Conservation (phyloP, 2,888 invertebrate species). For the Azorinus chamasolen region DNA sequence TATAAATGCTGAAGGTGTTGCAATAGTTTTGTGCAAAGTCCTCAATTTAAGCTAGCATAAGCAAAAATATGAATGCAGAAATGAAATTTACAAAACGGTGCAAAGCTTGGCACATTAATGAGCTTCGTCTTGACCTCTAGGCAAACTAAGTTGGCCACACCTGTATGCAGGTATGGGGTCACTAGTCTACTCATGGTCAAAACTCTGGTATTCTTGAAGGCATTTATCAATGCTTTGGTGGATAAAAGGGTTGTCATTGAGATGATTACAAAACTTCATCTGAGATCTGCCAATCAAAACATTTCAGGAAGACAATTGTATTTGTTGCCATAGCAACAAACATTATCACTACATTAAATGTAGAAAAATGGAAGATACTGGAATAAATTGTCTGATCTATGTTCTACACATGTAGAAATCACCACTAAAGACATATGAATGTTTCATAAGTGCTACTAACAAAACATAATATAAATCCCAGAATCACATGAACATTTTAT, state of each 20-base stretch:
- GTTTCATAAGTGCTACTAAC: too few species aligned
- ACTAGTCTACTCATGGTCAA: background rate
- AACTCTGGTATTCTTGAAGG: background rate
- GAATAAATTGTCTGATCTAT: slow-evolving; percentile 1
- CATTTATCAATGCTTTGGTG: too few species aligned
- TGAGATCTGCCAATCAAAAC: slow-evolving; percentile 38
- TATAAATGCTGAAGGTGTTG: too few species aligned
- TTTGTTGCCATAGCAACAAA: slow-evolving; percentile 42
- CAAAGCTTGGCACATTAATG: slow-evolving; percentile 25
- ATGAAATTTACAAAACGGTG: background rate
- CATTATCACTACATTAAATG: slow-evolving; percentile 1
- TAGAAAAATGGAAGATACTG: slow-evolving; percentile 13
- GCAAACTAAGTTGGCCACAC: too few species aligned
- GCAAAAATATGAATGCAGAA: slow-evolving; percentile 1
- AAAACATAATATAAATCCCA: too few species aligned
- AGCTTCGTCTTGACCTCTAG: slow-evolving; percentile 1
- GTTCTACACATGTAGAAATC: too few species aligned
- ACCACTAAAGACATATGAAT: too few species aligned
- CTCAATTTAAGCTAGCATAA: too few species aligned
- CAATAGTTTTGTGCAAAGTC: too few species aligned
- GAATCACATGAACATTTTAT: too few species aligned
- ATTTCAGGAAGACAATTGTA: slow-evolving; percentile 26
- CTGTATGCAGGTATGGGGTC: too few species aligned
- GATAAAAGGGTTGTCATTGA: background rate
- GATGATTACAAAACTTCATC: slow-evolving; percentile 5